These are phyloP conservation scores for Eristalis tenax DNA, from an alignment of 2,888 invertebrate genomes.

Conservation along the genomic window DNA sequence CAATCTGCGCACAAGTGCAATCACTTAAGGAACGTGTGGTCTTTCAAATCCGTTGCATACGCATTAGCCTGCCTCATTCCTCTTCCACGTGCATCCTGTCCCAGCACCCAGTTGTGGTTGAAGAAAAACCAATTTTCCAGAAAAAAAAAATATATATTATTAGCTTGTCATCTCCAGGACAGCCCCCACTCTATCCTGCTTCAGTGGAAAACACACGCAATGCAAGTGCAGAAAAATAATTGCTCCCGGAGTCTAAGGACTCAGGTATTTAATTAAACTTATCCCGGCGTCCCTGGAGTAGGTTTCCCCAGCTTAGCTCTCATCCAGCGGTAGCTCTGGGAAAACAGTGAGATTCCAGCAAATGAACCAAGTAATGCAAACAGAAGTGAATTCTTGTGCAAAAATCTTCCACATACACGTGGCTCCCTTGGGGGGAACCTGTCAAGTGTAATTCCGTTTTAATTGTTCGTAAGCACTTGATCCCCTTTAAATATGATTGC, in stretches of 20 bases:
- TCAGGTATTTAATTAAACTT: conserved; percentile 44
- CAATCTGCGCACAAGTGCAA: conserved; percentile 24
- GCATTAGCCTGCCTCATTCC: background rate
- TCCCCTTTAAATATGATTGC: conserved; percentile 70
- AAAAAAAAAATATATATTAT: conserved; percentile 43
- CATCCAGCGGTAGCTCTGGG: background rate
- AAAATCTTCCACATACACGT: background rate
- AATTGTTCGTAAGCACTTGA: conserved; percentile 65
- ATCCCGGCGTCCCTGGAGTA: background rate
- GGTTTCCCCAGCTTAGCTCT: background rate
- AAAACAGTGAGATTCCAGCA: background rate
- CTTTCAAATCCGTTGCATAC: conserved; percentile 29
- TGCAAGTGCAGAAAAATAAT: background rate
- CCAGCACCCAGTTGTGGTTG: background rate
- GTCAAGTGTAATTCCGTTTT: conserved; percentile 63
- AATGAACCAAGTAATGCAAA: conserved; percentile 26
- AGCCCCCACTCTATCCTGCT: background rate
- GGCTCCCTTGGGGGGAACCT: background rate
- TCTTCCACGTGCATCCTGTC: background rate
- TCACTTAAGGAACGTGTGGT: background rate
- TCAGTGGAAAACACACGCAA: conserved; percentile 10
- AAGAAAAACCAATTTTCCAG: conserved; percentile 24
- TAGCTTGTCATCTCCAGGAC: conserved; percentile 30
- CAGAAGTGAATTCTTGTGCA: background rate
- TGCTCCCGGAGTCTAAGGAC: background rate